Evolutionary conservation across 2,113 vertebrate genomes (phyloP), one percentile per base, ranked within the genome.

Genomic region (Litocranius walleri): DNA sequence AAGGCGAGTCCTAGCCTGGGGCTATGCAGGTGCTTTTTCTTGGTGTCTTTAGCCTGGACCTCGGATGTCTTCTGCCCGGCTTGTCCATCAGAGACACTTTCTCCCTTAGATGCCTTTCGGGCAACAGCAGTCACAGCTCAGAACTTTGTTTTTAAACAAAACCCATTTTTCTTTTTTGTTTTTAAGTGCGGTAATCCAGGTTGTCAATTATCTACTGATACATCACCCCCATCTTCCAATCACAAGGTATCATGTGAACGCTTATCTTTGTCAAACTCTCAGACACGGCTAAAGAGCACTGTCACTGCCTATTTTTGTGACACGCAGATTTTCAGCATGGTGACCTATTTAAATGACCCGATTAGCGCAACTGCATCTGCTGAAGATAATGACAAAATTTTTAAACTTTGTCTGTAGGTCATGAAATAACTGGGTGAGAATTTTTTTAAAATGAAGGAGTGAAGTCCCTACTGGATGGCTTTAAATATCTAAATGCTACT

Each of bases 11-110:
- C 98, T 96, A 99, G 97, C 84, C 95, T 98, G 98, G 99, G 98
- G 91, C 99, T 98, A 61, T 99, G 99, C 64, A 99, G 92, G 93
- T 99, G 99, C 98, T 99, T 99, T 96, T 99, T 99, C 99, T 99
- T 99, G 98, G 96, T 1, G 91, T 97, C 98, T 97, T 98, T 99
- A 2, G 86, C 80, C 33, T 98, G 99, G 90, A 95, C 98, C 95
- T 99, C 98, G 3, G 98, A 36, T 71, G 98, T 97, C 99, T 99
- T 99, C 98, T 98, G 99, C 97, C 98, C 97, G 3, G 82, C 87
- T 71, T 98, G 98, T 54, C 97, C 98, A 56, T 98, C 98, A 19
- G 98, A 98, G 94, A 97, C 90, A 91, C 88, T 98, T 48, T 99
- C 98, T 3, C 43, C 97, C 97, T 98, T 98, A 7, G 96, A 95